Evolutionary conservation across 1,140 invertebrate genomes (phyloP).

Genomic region (Magallana ariakensis): DNA sequence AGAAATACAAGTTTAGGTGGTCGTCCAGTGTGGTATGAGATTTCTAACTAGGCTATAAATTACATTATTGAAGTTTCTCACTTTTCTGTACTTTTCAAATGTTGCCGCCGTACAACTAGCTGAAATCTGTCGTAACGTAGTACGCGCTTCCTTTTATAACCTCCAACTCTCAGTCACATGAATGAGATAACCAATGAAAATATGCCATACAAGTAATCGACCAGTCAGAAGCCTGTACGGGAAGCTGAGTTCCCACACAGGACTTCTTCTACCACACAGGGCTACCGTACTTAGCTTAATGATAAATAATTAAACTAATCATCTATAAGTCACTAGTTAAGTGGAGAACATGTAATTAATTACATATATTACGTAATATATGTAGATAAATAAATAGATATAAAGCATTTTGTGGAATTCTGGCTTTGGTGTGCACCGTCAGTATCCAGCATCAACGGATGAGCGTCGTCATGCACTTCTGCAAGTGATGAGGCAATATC

Average conservation of each 20-base stretch:
- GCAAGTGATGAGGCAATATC: not conserved
- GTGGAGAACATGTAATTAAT: no score
- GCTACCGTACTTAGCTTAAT: no score
- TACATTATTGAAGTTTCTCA: not conserved
- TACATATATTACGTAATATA: no score
- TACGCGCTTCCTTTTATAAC: not conserved
- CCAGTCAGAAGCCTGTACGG: no score
- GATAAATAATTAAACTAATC: no score
- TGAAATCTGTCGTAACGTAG: conserved; percentile 12
- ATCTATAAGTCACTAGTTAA: no score
- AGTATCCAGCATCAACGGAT: not conserved
- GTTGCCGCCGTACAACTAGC: conserved; percentile 15
- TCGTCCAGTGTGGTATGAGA: not conserved
- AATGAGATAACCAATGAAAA: no score
- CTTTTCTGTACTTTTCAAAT: not conserved
- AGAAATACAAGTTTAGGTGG: conserved; percentile 11
- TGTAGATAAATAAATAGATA: no score
- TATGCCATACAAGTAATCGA: not conserved
- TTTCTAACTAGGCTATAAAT: not conserved
- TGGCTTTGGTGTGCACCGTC: not conserved
- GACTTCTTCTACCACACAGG: no score
- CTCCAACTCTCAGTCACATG: not conserved
- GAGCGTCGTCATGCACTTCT: not conserved
- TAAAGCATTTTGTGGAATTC: no score
- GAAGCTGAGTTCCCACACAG: no score